Evolutionary conservation across 2,797 vertebrate species (phyloP), one percentile per base, ranked within the genome.

Genomic region (Carapus acus): DNA sequence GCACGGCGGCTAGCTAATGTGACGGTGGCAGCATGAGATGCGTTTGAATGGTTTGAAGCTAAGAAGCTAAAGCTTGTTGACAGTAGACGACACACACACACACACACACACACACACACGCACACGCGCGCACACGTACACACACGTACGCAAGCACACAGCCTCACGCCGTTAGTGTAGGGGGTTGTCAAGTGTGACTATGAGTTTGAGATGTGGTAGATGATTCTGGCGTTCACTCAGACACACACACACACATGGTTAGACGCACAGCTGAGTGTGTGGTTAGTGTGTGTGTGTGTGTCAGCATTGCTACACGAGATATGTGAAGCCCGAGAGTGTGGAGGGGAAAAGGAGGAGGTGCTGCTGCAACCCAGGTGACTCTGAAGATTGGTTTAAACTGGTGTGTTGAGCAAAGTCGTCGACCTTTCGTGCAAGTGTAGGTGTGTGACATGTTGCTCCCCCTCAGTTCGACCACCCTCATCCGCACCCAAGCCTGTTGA

Each of bases 1-100:
- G 76, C 79, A 33, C n/a, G 64, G 53, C 50, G 31, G 67, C 67
- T 63, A 66, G 83, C 83, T 82, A 70, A 65, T 63, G 7, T 64
- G 62, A 36, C 45, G 61, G 29, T 50, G 42, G 24, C 45, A 39
- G 45, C 17, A 27, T 16, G n/a, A 55, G 58, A 66, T 29, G 50
- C 57, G 6, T 60, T 70, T 58, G 54, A 54, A 39, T 55, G 65
- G 21, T 54, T 69, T 48, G 29, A 66, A 53, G 74, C 73, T 74
- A 72, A 73, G 50, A 64, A n/a, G 77, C 76, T 74, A 65, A 58
- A 49, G 45, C 42, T 21, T 47, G 62, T 52, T 63, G 29, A 47
- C 58, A n/a, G n/a, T n/a, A n/a, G n/a, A n/a, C n/a, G n/a, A 18
- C 49, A 19, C 1, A 43, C 52, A 11, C 65, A 46, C 55, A 13